Evolutionary conservation across 2,888 invertebrate species (phyloP), one percentile per base, ranked within the genome.

Genomic region (Parascotia fuliginaria): DNA sequence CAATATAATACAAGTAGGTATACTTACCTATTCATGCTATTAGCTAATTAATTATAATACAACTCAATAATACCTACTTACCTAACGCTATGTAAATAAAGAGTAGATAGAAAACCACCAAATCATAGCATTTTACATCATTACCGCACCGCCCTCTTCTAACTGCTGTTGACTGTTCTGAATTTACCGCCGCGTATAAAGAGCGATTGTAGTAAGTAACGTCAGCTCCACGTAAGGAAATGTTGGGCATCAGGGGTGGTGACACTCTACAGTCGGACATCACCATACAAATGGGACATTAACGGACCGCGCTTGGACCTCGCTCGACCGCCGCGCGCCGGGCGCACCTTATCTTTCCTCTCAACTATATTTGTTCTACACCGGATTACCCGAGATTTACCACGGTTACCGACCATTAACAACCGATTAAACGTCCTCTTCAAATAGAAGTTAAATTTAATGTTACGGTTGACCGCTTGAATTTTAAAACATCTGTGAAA

Each of bases 261-360:
- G 52, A 34, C 59, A 52, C 61, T 67, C 60, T 65, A 70, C 60
- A 64, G 61, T 65, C 69, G 64, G 67, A 67, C 88, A 91, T 91
- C 90, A 89, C 77, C 92, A 92, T 92, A 92, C 85, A 92, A 92
- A 92, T 92, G 87, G 92, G 75, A 75, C 89, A 91, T 91, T 92
- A 91, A 76, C 81, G 77, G 75, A 79, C 81, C 76, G 76, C 74
- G 73, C 69, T 73, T 81, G 77, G 75, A 78, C 80, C 76, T 75
- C 74, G 73, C 68, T 73, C 73, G 58, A 56, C 46, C 55, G 48
- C 55, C 60, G 50, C 40, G 31, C 73, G 70, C 79, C 79, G 88
- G 88, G 87, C 91, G 82, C 86, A 83, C 88, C 92, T 91, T 92
- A 91, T 92, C 91, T 83, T 24, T 76, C 84, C 81, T 83, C 84